Evolutionary conservation across 2,113 vertebrate genomes (phyloP).

Genomic region (Pelusios castaneus): DNA sequence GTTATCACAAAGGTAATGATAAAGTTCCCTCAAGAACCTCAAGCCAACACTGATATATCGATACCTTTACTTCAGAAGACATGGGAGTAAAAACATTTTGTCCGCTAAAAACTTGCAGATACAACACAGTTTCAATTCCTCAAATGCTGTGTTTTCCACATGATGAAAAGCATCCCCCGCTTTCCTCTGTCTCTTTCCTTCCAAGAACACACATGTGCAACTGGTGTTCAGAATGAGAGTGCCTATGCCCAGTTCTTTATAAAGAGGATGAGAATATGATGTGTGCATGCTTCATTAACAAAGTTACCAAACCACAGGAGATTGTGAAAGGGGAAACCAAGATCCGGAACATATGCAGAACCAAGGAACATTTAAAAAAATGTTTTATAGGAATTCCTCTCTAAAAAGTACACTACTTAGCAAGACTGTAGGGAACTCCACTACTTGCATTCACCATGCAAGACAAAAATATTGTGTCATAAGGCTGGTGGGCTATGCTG

Average conservation of each 20-base stretch:
- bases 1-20: accelerated
- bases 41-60: not conserved
- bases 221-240: not conserved
- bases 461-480: not conserved
- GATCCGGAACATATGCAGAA: not conserved
- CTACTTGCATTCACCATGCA: not conserved
- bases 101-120: slow-evolving; percentile 48
- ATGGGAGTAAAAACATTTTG: slow-evolving; percentile 8
- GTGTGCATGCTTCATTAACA: slow-evolving; percentile 8
- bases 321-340: slow-evolving; percentile 8
- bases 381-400: slow-evolving; percentile 30
- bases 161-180: slow-evolving; percentile 38
- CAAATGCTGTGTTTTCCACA: slow-evolving; percentile 26
- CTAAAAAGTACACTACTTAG: slow-evolving; percentile 33
- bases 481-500: not conserved
- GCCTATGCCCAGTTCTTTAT: not conserved
- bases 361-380: not conserved
- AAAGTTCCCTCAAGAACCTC: not conserved
- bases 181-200: slow-evolving; percentile 43
- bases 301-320: not conserved
- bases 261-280: accelerated
- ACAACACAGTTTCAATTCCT: slow-evolving; percentile 64
- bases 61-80: slow-evolving; percentile 5
- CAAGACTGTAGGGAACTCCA: not conserved
- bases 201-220: not conserved